Base-by-base conservation (phyloP, 2,113 vertebrate species). In the Orycteropus afer region DNA sequence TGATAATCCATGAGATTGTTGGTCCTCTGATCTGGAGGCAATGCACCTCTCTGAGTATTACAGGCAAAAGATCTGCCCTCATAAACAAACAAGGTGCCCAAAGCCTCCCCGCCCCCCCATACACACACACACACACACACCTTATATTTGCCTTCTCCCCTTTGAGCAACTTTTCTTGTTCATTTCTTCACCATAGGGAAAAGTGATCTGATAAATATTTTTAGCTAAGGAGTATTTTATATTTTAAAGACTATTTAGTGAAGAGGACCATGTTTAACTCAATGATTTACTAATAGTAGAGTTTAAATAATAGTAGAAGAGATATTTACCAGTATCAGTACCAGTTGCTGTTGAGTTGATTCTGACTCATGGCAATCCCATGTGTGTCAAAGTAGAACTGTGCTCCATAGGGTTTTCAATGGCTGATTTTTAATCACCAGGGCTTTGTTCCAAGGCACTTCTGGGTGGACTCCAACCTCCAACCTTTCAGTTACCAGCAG, bases 161-260 rank as follows among this genome's bases (percentile, higher is more conserved):
- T 90, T 63, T 92, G 25, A 83, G 12, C 13, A 79, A 25, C 32
- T 63, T 86, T 93, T 76, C 34, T 92, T 96, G 73, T 40, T n/a
- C 2, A 81, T 59, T 85, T 86, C 42, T 63, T 89, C 45, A 10
- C 29, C 51, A 34, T 4, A 90, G 27, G 13, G 42, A 12, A 80
- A 89, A 51, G 8, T 77, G 15, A 77, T 17, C 45, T 77, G 45
- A 49, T 47, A 77, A 73, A 0, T 55, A 51, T 80, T 93, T 79
- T n/a, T 5, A 77, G 57, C 22, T 88, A 82, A 87, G 15, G 7
- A 37, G 2, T 77, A 88, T 69, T 93, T 94, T 69, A 53, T 32
- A 86, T 84, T 93, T 88, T 77, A 25, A 84, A 95, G 34, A 57
- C 23, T 51, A 51, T 27, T 61, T n/a, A 95, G 40, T 87, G 40